These are phyloP conservation scores for Yponomeuta malinellus DNA, from an alignment of 2,888 invertebrate genomes.

Conservation along the genomic window DNA sequence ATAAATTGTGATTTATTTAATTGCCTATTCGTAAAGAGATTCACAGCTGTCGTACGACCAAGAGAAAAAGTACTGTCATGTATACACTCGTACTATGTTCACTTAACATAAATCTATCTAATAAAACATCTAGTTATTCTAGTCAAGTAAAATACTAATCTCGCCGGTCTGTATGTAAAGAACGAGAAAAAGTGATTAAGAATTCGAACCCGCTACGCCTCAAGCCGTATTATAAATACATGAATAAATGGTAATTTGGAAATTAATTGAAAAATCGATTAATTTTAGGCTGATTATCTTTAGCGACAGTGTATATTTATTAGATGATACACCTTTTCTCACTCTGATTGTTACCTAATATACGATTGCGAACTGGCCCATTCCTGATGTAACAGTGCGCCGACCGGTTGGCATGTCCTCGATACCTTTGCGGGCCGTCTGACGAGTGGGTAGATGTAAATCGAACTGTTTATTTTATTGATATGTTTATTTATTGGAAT, in stretches of 20 bases:
- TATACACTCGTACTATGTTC: too few relatives aligned
- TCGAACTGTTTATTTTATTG: background rate
- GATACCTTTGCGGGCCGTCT: conserved; percentile 44
- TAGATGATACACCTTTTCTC: background rate
- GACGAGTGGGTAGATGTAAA: conserved; percentile 6
- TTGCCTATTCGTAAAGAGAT: too few relatives aligned
- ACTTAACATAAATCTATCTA: too few relatives aligned
- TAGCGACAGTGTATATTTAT: background rate
- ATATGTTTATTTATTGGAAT: background rate
- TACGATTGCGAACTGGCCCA: conserved; percentile 3
- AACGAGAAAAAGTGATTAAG: too few relatives aligned
- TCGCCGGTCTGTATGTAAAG: too few relatives aligned
- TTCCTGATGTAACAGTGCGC: conserved; percentile 54
- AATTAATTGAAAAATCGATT: background rate
- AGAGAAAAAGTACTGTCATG: too few relatives aligned
- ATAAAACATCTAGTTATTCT: too few relatives aligned
- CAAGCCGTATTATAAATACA: too few relatives aligned
- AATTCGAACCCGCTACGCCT: too few relatives aligned
- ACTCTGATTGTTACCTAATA: conserved; percentile 5
- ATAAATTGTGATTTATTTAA: too few relatives aligned
- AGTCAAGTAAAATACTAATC: too few relatives aligned
- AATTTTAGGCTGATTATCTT: background rate
- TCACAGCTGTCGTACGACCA: too few relatives aligned
- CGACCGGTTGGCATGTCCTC: conserved; percentile 56
- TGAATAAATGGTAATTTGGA: background rate